These are phyloP conservation scores for Papio anubis DNA, from an alignment of 2,113 vertebrate genomes.

Conservation along the genomic window DNA sequence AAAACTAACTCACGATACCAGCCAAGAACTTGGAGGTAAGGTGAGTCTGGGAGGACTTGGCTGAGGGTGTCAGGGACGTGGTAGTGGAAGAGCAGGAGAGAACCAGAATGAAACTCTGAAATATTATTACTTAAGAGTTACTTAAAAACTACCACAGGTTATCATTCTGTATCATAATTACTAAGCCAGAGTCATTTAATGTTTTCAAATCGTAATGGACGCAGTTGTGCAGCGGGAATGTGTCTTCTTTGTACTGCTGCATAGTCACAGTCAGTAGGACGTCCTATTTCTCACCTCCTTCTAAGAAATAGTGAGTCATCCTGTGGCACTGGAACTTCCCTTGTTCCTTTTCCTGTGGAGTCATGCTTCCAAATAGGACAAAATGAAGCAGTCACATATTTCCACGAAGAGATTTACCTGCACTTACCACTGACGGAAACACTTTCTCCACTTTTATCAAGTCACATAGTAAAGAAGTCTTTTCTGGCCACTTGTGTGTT, in stretches of 20 bases:
- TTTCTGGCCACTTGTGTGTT: no score
- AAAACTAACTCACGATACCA: neutral
- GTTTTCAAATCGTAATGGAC: no score
- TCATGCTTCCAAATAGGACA: accelerated
- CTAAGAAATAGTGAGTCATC: no score
- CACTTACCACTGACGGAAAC: accelerated
- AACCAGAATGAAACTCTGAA: neutral
- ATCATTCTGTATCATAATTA: neutral
- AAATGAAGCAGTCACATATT: accelerated
- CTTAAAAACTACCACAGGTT: neutral
- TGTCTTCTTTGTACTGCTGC: no score
- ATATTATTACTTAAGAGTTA: no score
- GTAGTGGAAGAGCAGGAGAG: no score
- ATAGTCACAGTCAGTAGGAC: no score
- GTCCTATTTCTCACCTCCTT: neutral
- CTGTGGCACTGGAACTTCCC: accelerated
- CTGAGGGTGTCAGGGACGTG: accelerated
- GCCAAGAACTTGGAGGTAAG: neutral
- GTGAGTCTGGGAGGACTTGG: no score
- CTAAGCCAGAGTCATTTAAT: neutral
- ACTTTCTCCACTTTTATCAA: neutral
- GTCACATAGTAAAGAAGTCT: neutral
- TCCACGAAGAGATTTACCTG: accelerated
- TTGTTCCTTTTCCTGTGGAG: neutral
- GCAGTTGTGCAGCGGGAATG: neutral